phyloP scores from a whole-genome alignment of 2,113 vertebrate species.

The Etheostoma spectabile region DNA sequence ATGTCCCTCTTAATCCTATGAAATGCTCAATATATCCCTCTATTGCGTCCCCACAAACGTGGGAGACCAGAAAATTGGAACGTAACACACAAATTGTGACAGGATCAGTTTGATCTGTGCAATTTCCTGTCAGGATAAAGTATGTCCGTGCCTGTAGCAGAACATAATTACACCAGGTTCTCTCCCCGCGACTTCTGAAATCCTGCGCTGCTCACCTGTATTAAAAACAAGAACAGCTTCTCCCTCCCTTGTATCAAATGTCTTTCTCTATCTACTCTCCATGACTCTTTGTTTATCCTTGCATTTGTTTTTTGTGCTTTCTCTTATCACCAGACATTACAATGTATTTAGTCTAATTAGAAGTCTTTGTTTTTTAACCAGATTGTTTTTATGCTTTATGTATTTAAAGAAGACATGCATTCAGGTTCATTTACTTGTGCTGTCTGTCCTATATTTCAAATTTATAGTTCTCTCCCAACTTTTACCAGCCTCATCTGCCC shows the following conservation, averaged over 20 bases:
- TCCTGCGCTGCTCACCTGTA: not conserved
- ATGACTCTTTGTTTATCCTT: not conserved
- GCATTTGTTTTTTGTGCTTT: not conserved
- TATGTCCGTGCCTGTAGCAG: constrained; percentile 6
- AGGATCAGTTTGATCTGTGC: constrained; percentile 2
- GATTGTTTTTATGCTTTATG: not conserved
- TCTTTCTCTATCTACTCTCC: not conserved
- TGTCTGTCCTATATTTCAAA: not conserved
- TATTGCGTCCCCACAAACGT: not conserved
- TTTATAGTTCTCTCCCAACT: not conserved
- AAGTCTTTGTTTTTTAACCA: not conserved
- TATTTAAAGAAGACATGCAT: not conserved
- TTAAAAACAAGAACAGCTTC: not conserved
- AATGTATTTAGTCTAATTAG: not conserved
- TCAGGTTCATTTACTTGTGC: not conserved
- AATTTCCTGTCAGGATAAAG: constrained; percentile 1
- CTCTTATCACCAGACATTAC: not conserved
- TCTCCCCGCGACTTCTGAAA: not conserved
- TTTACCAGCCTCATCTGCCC: constrained; percentile 27
- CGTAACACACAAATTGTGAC: not conserved
- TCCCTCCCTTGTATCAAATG: not conserved
- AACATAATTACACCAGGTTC: not conserved
- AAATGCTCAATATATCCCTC: not conserved
- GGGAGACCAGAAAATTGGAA: not conserved
- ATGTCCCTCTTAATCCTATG: not conserved